Evolutionary conservation across 2,888 invertebrate species (phyloP).

Genomic region (Macropis europaea): DNA sequence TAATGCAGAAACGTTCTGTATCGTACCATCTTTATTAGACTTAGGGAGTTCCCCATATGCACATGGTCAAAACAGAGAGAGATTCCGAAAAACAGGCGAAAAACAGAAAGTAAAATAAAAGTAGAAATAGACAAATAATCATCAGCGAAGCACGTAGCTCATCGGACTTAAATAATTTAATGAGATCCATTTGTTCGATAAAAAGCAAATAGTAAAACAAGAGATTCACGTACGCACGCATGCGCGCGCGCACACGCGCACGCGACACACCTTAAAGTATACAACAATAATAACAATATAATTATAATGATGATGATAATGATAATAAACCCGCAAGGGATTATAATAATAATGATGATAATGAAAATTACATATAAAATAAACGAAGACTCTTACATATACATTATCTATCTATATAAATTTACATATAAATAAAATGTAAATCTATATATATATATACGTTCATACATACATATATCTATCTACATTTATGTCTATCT

Average conservation of each 20-base stretch:
- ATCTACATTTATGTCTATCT: no score
- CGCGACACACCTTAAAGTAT: neutral
- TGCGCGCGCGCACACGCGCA: neutral
- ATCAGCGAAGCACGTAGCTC: no score
- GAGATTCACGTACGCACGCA: conserved; percentile 21
- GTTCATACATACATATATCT: conserved; percentile 20
- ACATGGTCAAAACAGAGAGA: conserved; percentile 25
- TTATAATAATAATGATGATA: neutral
- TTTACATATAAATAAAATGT: conserved; percentile 17
- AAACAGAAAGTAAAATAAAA: no score
- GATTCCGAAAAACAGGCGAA: conserved; percentile 28
- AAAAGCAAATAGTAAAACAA: conserved; percentile 1
- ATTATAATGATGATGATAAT: neutral
- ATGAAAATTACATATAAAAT: conserved; percentile 9
- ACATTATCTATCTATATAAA: conserved; percentile 38
- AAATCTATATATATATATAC: conserved; percentile 30
- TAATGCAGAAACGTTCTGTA: no score
- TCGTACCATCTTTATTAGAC: conserved; percentile 27
- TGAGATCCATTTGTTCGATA: no score
- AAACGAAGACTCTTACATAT: conserved; percentile 25
- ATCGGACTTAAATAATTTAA: no score
- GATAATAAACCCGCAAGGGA: no score
- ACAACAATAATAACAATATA: neutral
- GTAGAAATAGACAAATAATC: no score
- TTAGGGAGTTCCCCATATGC: conserved; percentile 36